Base-by-base conservation (phyloP, 1,140 invertebrate species). In the Tetramorium alpestre region DNA sequence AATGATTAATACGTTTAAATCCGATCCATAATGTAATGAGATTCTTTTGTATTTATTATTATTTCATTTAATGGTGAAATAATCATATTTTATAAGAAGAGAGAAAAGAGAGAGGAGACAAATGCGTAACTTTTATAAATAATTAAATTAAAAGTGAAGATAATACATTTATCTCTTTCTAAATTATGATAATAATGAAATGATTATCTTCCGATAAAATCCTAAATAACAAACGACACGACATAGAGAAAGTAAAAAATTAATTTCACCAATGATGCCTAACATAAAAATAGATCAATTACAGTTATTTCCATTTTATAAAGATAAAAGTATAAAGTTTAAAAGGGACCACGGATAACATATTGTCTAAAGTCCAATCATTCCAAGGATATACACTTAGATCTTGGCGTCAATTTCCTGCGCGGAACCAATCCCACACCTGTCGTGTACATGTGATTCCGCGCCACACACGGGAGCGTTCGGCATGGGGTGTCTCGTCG, bases 1-100 rank as follows among this genome's bases (percentile, higher is more conserved):
- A 28, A 56, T 81, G 16, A 69, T 54, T 69, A 69, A 54, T 54
- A 47, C 28, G 41, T 70, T 54, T 41, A 69, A 81, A 54, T 69
- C 2, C 33, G 8, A 80, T 41, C 2, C 1, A 80, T 67, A 58
- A 67, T 51, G 4, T 67, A 38, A 3, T 18, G 5, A 69, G 4
- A 41, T 16, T 10, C 33, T 28, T 58, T 62, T 22, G 10, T 78
- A 33, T 33, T 33, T 44, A 41, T 76, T 62, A 64, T 47, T 16
- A 47, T 64, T 64, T 44, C 16, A 49, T 65, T 47, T 44, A 64
- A 8, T 41, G 18, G 0, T 73, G 28, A 54, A 54, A 73, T 8
- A 75, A 25, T 70, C 5, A 47, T 10, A 10, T 25, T 4, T 8
- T 58, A 18, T 8, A n/a, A 8, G n/a, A 67, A 41, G 3, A 38